Evolutionary conservation across 2,113 vertebrate species (phyloP), one percentile per base, ranked within the genome.

Genomic region (Ammospiza nelsoni): DNA sequence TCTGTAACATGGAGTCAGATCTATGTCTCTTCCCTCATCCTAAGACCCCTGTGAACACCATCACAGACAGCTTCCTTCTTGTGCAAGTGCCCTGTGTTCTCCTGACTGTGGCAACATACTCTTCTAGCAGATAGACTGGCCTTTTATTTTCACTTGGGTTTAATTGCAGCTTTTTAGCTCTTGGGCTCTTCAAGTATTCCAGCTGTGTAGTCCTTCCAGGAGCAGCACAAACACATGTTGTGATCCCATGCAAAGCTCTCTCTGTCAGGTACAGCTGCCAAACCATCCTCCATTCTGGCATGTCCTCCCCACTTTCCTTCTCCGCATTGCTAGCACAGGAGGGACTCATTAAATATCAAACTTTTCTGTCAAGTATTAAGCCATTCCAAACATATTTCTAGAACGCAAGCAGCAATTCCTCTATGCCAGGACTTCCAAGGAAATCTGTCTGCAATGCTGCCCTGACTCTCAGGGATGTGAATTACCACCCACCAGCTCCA

Each of bases 221-320:
- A 68, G 29, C 6, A 11, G 46, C 20, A 68, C 15, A 67, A 78
- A 58, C 16, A 46, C 0, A 0, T 0, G 0, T 7, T 57, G 25
- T 19, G 63, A 83, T 10, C 21, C 24, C 31, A 52, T 3, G 1
- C 33, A 68, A 44, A 87, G 37, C 24, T 48, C 13, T 21, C 28
- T 16, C 3, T n/a, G n/a, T 23, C 75, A 80, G 25, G 23, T 54
- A 69, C 24, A 61, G 44, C 58, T 28, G 20, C n/a, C 54, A 84
- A 61, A 27, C 9, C 49, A 44, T 41, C 11, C 55, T 44, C 8
- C 35, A 12, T 55, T 78, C 39, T 65, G 31, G 9, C 2, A 0
- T 3, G 3, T 49, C 54, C 44, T 72, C 29, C 24, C 9, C 2
- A 0, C 52, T 31, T 28, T 22, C 84, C 48, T 73, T 39, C 23